phyloP scores from a whole-genome alignment of 2,113 vertebrate genomes.

The Elanoides forficatus region DNA sequence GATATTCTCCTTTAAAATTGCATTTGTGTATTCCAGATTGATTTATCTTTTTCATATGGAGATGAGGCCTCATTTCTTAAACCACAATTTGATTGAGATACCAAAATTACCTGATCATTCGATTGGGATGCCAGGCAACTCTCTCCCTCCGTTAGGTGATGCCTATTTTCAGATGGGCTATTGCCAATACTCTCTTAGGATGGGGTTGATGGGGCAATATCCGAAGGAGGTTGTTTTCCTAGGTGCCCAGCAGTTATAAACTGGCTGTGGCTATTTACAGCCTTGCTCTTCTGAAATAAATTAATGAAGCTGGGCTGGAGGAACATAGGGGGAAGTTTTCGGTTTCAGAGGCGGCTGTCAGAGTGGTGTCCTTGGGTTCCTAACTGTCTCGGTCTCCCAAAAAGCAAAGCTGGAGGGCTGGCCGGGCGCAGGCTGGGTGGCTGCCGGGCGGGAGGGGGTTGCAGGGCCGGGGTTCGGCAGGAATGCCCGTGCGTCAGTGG shows the following conservation, averaged over 20 bases:
- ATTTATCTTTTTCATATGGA: conserved; percentile 32
- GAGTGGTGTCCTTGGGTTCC: neutral
- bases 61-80: neutral
- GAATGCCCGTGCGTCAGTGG: neutral
- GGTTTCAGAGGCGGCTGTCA: neutral
- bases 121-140: neutral
- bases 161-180: neutral
- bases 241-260: neutral
- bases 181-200: neutral
- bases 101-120: neutral
- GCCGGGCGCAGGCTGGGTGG: rapidly evolving
- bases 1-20: neutral
- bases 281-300: neutral
- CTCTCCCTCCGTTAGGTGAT: neutral
- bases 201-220: neutral
- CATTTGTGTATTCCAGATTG: conserved; percentile 3
- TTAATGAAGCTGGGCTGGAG: neutral
- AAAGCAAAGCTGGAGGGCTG: neutral
- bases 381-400: neutral
- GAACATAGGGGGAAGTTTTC: rapidly evolving
- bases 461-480: neutral
- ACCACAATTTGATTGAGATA: neutral
- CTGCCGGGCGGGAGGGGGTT: neutral
- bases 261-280: neutral
- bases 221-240: neutral